Base-by-base conservation (phyloP, 1,140 invertebrate genomes). In the Eciton burchellii region DNA sequence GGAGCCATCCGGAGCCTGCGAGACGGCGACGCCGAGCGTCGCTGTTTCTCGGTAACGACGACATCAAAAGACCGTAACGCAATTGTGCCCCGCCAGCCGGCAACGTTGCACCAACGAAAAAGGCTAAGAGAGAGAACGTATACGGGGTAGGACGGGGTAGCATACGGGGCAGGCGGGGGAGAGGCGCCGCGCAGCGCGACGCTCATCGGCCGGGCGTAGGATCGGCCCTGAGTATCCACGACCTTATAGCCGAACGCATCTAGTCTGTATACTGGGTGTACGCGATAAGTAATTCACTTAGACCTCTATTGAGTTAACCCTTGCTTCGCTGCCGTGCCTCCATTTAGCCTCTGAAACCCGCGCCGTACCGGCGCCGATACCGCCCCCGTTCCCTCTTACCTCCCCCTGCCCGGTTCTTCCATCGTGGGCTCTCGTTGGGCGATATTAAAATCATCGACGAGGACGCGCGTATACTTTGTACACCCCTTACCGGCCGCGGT, bases 251-350 rank as follows among this genome's bases (percentile, higher is more conserved):
- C 91, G 89, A 93, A 92, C 92, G 92, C 92, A 93, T 93, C 90
- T 91, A 92, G 92, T 87, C 91, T 92, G 91, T 93, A 92, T 92
- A 93, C 91, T 89, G 88, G 91, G 90, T 92, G 89, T 92, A 92
- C 91, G 92, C 91, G 92, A 94, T 94, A 93, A 94, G 91, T 94
- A 94, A 94, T 93, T 94, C 93, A 94, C 91, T 94, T 94, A 94
- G 68, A 90, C 85, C 90, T 90, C 89, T 93, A 94, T 94, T 92
- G 93, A 94, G 92, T 94, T 94, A 94, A 94, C 93, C 93, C 93
- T 94, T 94, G 93, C 93, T 93, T 91, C 90, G 91, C 90, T 92
- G 84, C 86, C 86, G 86, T 91, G 90, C 90, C 91, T 93, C 93
- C 92, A 94, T 92, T 93, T 93, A 92, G 90, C 89, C 89, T 91